Evolutionary conservation across 1,140 invertebrate genomes (phyloP), one percentile per base, ranked within the genome.

Genomic region (Riptortus pedestris): DNA sequence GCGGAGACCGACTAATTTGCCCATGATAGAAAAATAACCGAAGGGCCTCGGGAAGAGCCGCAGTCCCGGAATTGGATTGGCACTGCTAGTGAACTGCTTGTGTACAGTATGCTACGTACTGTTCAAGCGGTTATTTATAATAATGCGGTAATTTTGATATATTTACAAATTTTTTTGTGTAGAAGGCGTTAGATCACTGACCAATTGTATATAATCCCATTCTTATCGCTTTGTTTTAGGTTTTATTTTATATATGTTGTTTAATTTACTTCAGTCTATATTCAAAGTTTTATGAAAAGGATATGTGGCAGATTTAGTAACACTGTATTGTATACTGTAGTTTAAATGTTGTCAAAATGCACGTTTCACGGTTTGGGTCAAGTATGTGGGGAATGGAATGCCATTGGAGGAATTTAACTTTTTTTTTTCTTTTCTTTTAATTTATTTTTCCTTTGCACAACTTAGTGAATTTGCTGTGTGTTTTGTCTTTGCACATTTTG

Each of bases 51-150:
- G 57, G 57, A 29, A 59, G 57, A n/a, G 26, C 18, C 28, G 28
- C 57, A 59, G 57, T 59, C 31, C 31, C 62, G 38, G 43, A 62
- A 45, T 43, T 38, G 62, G 57, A 59, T 59, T 33, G 33, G 18
- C 57, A 33, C 31, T 59, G 57, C 31, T 31, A 20, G 24, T 31
- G 51, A 33, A 64, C 51, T 51, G 31, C 29, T 64, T 55, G 28
- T 24, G 29, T 58, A 58, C 63, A 64, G 63, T 64, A 64, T 64
- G 63, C 63, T 38, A 31, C 63, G 63, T 64, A 64, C 63, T 64
- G 63, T 64, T 31, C 63, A 59, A 57, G 63, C 63, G 28, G 63
- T 64, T 45, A 26, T 48, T 48, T 58, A 51, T 64, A 55, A 64
- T 64, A 48, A 64, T 64, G 63, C 63, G 63, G 63, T 64, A 64